Percentiles rank a stretch among this genome's conserved stretches.
phyloP scores from a whole-genome alignment of 2,797 vertebrate species.

The Cichlasoma orientale region DNA sequence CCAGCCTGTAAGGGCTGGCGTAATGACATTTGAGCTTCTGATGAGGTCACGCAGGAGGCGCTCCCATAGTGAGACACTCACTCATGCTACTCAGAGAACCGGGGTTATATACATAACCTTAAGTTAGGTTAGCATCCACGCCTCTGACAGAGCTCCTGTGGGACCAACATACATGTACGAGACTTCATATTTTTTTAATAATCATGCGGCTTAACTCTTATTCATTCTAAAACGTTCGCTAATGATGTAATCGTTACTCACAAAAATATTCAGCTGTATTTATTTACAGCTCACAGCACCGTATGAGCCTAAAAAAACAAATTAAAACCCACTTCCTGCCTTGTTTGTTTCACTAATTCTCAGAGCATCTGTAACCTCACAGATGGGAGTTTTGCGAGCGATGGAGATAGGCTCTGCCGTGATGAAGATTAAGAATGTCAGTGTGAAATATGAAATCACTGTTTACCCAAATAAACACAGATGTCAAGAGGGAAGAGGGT shows the following conservation, averaged over 20 bases:
- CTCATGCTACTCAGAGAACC: no score
- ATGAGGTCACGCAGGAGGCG: no score
- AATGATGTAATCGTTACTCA: background rate
- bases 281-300: slow-evolving; percentile 19
- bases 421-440: slow-evolving; percentile 17
- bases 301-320: background rate
- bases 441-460: slow-evolving; percentile 21
- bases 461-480: slow-evolving; percentile 33
- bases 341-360: slow-evolving; percentile 31
- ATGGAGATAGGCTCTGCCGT: background rate
- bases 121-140: background rate
- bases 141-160: background rate
- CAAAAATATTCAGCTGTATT: slow-evolving; percentile 6
- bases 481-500: slow-evolving; percentile 35
- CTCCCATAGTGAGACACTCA: no score
- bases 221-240: background rate
- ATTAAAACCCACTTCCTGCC: background rate
- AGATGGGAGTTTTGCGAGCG: slow-evolving; percentile 37
- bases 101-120: no score
- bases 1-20: no score
- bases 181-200: background rate
- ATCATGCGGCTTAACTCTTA: rapidly evolving
- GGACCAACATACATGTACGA: background rate
- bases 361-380: slow-evolving; percentile 46
- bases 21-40: no score